Evolutionary conservation across 2,113 vertebrate species (phyloP).

Genomic region (Potamarius usumacintae): DNA sequence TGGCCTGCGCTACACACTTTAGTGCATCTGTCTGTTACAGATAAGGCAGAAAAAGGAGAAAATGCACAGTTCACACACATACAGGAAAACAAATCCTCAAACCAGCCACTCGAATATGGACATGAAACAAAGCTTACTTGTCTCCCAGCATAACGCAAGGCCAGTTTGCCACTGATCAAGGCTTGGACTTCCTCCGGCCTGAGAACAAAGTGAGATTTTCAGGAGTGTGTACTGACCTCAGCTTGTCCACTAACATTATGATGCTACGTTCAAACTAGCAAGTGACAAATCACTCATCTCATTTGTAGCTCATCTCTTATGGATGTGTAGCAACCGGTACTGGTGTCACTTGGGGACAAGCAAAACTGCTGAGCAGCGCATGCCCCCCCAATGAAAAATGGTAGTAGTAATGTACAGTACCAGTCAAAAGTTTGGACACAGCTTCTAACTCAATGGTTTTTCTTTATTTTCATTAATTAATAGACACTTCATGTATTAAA

Average conservation of each 20-base stretch:
- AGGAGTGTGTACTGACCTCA: background rate
- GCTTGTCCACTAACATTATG: background rate
- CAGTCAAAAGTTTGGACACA: too few species aligned
- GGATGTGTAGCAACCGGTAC: background rate
- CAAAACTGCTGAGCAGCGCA: too few species aligned
- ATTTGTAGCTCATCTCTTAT: background rate
- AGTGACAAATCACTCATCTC: background rate
- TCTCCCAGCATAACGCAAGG: conserved; percentile 87
- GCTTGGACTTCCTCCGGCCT: conserved; percentile 97
- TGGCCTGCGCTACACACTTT: conserved; percentile 94
- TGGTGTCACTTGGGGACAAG: background rate
- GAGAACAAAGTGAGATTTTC: conserved; percentile 29
- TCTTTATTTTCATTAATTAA: too few species aligned
- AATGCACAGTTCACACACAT: background rate
- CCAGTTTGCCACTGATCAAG: conserved; percentile 95
- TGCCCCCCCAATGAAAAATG: too few species aligned
- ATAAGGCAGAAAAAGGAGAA: conserved; percentile 25
- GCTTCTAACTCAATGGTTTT: too few species aligned
- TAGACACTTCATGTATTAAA: too few species aligned
- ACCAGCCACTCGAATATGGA: background rate
- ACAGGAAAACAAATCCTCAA: background rate
- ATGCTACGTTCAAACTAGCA: background rate
- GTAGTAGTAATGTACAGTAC: too few species aligned
- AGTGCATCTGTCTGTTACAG: conserved; percentile 89
- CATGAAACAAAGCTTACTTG: conserved; percentile 74